Conservation (phyloP, 1,140 invertebrate genomes). For the Drosophila leontia region DNA sequence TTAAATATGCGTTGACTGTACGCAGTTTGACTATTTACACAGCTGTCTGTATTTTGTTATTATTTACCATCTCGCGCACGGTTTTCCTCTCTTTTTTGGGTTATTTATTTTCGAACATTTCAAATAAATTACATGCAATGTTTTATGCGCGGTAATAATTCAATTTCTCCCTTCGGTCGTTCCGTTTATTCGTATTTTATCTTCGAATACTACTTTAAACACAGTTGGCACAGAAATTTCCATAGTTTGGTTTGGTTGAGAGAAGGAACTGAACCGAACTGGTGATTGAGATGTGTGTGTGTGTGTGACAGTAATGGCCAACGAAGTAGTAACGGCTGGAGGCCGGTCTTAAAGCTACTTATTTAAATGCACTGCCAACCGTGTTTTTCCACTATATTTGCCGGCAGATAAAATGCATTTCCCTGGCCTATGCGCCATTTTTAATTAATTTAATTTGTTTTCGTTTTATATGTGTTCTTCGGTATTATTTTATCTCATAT, state of each 20-base stretch:
- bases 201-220: constrained; percentile 60
- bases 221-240: constrained; percentile 74
- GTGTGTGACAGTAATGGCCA: constrained; percentile 39
- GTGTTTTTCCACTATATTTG: constrained; percentile 17
- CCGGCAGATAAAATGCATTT: constrained; percentile 40
- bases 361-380: constrained; percentile 42
- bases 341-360: constrained; percentile 51
- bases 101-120: constrained; percentile 48
- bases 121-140: constrained; percentile 71
- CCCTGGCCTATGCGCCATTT: constrained; percentile 49
- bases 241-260: constrained; percentile 60
- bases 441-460: constrained; percentile 49
- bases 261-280: constrained; percentile 75
- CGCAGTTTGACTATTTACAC: constrained; percentile 74
- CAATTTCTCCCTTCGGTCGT: constrained; percentile 49
- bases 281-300: constrained; percentile 36
- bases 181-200: constrained; percentile 30
- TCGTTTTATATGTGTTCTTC: constrained; percentile 18
- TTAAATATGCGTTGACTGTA: constrained; percentile 57
- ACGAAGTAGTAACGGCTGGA: constrained; percentile 24
- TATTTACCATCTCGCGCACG: constrained; percentile 56
- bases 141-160: constrained; percentile 70
- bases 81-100: constrained; percentile 25
- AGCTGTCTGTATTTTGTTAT: constrained; percentile 69
- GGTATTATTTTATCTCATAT: constrained; percentile 34